Conservation (phyloP, 2,888 invertebrate genomes). For the Conchocele bisecta region DNA sequence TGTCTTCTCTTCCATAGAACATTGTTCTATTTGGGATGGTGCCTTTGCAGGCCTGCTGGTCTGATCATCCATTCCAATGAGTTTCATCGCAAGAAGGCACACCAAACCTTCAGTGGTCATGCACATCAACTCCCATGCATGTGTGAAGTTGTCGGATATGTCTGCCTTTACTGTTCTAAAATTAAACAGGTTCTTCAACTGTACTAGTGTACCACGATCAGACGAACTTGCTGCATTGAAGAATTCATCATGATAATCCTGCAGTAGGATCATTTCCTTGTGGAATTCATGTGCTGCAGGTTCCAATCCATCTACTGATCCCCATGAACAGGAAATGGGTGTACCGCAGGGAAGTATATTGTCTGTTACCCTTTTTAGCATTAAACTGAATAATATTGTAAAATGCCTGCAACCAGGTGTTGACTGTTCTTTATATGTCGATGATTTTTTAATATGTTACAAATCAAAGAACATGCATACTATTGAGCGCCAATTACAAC, state of each 20-base stretch:
- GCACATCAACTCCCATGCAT: conserved; percentile 49
- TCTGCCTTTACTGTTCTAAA: conserved; percentile 34
- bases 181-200: conserved; percentile 41
- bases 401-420: conserved; percentile 6
- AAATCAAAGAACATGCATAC: too few relatives aligned
- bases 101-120: conserved; percentile 23
- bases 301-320: conserved; percentile 38
- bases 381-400: conserved; percentile 14
- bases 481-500: too few relatives aligned
- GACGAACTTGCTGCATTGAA: conserved; percentile 28
- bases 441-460: too few relatives aligned
- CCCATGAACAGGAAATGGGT: conserved; percentile 31
- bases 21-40: too few relatives aligned
- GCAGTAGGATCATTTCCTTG: conserved; percentile 51
- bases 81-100: conserved; percentile 24
- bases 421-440: too few relatives aligned
- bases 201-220: conserved; percentile 29
- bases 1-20: too few relatives aligned
- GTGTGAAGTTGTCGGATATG: conserved; percentile 33
- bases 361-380: conserved; percentile 6
- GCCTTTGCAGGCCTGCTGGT: too few relatives aligned
- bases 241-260: conserved; percentile 40
- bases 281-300: conserved; percentile 53
- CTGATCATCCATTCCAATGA: too few relatives aligned
- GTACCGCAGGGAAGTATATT: conserved; percentile 37